Evolutionary conservation across 2,888 invertebrate genomes (phyloP).

Genomic region (Electrophaes corylata): DNA sequence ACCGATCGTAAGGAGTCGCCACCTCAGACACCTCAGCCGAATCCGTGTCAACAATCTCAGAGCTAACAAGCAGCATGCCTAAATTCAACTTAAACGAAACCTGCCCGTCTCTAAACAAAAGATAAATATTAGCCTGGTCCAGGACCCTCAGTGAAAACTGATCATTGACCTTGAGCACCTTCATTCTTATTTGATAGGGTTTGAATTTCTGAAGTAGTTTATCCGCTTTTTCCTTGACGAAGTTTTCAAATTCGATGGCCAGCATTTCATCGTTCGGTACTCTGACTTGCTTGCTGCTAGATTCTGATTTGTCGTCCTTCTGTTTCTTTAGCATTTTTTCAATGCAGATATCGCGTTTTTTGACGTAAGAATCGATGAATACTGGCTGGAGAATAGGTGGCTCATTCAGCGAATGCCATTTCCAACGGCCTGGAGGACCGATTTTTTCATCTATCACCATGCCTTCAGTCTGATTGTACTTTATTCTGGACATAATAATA

Average conservation of each 20-base stretch:
- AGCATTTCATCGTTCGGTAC: conserved; percentile 42
- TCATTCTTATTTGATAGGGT: conserved; percentile 58
- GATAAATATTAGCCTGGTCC: conserved; percentile 56
- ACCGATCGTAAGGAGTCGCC: conserved; percentile 48
- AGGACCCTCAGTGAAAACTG: conserved; percentile 59
- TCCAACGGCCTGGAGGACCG: conserved; percentile 56
- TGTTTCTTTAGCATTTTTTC: conserved; percentile 5
- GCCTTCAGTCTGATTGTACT: conserved; percentile 66
- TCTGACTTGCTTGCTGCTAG: conserved; percentile 6
- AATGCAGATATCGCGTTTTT: conserved; percentile 21
- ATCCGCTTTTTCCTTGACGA: conserved; percentile 46
- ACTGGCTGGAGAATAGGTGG: conserved; percentile 55
- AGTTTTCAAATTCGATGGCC: conserved; percentile 55
- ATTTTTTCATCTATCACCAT: conserved; percentile 53
- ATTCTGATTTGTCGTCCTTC: conserved; percentile 1
- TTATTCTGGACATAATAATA: conserved; percentile 48
- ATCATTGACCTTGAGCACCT: conserved; percentile 58
- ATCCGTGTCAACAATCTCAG: conserved; percentile 64
- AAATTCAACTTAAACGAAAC: conserved; percentile 52
- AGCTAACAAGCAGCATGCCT: conserved; percentile 68
- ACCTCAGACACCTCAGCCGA: conserved; percentile 46
- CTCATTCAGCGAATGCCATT: conserved; percentile 65
- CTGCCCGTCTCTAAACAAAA: conserved; percentile 51
- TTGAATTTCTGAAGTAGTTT: conserved; percentile 51
- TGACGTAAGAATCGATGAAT: conserved; percentile 42